Percentiles rank a stretch among this genome's conserved stretches.
Evolutionary conservation across 2,797 vertebrate genomes (phyloP).

Genomic region (Molothrus aeneus): DNA sequence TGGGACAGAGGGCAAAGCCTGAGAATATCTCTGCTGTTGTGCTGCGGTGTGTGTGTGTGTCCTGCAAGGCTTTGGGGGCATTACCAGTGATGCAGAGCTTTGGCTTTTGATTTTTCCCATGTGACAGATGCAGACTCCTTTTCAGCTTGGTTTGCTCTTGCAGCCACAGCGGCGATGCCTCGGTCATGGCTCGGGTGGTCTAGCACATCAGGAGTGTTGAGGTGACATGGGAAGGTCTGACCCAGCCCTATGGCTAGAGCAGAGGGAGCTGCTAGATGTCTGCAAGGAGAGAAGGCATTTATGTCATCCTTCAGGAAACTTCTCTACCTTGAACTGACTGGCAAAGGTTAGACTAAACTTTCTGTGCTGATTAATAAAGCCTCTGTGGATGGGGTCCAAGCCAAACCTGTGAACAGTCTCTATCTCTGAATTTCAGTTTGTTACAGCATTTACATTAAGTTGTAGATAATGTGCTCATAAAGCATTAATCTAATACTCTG

Average conservation of each 20-base stretch:
- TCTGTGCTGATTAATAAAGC: slow-evolving; percentile 16
- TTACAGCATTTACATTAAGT: slow-evolving; percentile 25
- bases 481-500: slow-evolving; percentile 49
- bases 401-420: slow-evolving; percentile 14
- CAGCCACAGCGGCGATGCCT: accelerated
- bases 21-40: accelerated
- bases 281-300: not conserved
- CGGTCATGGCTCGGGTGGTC: accelerated
- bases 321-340: slow-evolving; percentile 14
- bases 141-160: not conserved
- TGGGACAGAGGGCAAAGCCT: not conserved
- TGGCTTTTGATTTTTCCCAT: not conserved
- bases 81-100: not conserved
- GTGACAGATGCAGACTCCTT: not conserved
- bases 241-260: not conserved
- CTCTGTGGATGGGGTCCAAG: slow-evolving; percentile 10
- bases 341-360: slow-evolving; percentile 21
- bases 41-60: accelerated
- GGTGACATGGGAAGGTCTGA: not conserved
- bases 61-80: not conserved
- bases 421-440: slow-evolving; percentile 57
- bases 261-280: not conserved
- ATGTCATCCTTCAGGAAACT: not conserved
- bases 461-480: slow-evolving; percentile 30
- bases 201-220: not conserved